These are phyloP conservation scores for Trachurus trachurus DNA, from an alignment of 2,797 vertebrate genomes.

Conservation along the genomic window DNA sequence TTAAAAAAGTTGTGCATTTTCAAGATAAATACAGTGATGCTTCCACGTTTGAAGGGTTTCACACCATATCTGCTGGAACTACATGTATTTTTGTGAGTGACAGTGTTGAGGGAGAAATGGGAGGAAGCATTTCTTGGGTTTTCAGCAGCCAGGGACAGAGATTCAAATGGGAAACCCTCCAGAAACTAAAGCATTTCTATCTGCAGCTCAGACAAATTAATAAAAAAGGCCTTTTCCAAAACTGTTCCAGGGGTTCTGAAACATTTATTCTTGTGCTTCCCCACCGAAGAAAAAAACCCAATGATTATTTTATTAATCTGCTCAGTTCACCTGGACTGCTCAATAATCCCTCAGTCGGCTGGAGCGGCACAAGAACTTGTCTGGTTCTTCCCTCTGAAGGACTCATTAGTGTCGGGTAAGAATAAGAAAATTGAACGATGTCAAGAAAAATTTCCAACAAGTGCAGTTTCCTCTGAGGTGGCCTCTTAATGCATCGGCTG, in stretches of 20 bases:
- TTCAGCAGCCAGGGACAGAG: neutral
- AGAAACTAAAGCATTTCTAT: constrained; percentile 16
- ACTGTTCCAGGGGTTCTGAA: constrained; percentile 11
- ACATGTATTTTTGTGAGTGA: neutral
- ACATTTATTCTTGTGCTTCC: constrained; percentile 22
- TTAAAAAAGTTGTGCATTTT: neutral
- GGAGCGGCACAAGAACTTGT: neutral
- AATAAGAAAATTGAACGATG: neutral
- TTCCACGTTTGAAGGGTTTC: no score
- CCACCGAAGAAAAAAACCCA: neutral
- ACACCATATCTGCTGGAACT: neutral
- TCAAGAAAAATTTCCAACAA: neutral
- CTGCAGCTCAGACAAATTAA: constrained; percentile 23
- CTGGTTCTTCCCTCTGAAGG: neutral
- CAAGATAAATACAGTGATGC: neutral
- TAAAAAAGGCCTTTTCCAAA: constrained; percentile 12
- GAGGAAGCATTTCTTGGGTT: neutral
- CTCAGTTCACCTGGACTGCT: neutral
- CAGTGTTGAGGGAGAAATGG: neutral
- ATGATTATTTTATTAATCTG: constrained; percentile 12
- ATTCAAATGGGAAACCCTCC: constrained; percentile 15
- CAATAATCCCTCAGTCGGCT: neutral
- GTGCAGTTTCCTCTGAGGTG: neutral
- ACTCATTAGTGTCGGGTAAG: neutral
- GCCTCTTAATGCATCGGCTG: neutral